Evolutionary conservation across 35 echinoderm and acorn worm genomes (phyloP).

Genomic region (Lytechinus variegatus): DNA sequence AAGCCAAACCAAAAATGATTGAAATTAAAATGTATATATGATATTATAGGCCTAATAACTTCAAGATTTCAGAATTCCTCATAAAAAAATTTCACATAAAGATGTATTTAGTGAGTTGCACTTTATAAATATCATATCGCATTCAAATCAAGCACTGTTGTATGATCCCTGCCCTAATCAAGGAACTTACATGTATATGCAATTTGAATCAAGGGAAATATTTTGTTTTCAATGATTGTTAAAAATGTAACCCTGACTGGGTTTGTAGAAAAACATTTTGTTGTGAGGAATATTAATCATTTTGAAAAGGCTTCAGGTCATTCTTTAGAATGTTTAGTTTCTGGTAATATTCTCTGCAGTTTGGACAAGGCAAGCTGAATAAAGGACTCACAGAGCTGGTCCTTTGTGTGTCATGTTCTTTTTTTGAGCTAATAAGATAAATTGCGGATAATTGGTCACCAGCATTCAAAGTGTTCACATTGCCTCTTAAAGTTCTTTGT

Average conservation of each 20-base stretch:
- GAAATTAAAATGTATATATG: too few species aligned
- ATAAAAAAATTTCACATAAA: too few species aligned
- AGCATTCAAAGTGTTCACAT: background rate
- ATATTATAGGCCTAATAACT: too few species aligned
- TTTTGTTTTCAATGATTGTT: background rate
- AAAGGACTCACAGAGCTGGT: background rate
- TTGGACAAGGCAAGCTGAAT: background rate
- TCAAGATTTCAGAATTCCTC: too few species aligned
- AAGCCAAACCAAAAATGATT: too few species aligned
- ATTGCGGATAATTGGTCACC: background rate
- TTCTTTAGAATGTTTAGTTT: background rate
- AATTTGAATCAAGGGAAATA: background rate
- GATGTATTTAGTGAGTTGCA: too few species aligned
- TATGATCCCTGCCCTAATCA: background rate
- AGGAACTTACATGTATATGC: background rate
- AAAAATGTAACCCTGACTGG: background rate
- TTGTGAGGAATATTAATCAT: background rate
- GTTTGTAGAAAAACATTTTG: background rate
- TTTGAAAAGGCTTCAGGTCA: background rate
- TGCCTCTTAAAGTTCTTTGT: background rate
- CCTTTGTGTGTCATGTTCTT: background rate
- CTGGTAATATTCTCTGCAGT: background rate
- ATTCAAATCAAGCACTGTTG: too few species aligned
- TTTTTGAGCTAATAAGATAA: conserved; percentile 1
- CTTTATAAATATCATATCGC: too few species aligned